Conservation (phyloP, 1,140 invertebrate species). For the Microplitis demolitor region DNA sequence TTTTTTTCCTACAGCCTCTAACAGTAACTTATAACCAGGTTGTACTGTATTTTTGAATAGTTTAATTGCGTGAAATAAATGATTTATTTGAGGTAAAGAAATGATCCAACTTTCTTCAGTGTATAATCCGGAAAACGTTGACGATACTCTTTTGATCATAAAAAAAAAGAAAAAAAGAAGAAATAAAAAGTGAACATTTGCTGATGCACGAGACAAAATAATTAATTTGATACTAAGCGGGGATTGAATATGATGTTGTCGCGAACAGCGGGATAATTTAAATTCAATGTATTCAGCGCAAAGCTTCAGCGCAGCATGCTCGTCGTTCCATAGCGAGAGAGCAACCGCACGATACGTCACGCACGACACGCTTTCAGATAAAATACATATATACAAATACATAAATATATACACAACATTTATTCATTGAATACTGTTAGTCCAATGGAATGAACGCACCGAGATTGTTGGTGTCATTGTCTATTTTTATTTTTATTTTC, state of each 20-base stretch:
- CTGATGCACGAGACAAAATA: background rate
- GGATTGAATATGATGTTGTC: background rate
- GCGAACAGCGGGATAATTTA: conserved; percentile 3
- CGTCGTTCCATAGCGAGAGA: background rate
- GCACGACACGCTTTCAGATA: background rate
- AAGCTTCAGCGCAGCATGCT: background rate
- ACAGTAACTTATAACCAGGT: too few relatives aligned
- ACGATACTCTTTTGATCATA: background rate
- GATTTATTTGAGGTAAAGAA: too few relatives aligned
- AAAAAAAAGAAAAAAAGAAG: background rate
- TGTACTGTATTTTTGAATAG: too few relatives aligned
- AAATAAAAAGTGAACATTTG: background rate
- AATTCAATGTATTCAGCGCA: background rate
- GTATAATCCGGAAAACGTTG: too few relatives aligned
- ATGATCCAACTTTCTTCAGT: too few relatives aligned
- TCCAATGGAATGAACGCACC: background rate
- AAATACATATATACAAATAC: background rate
- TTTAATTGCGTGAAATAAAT: too few relatives aligned
- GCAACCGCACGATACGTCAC: background rate
- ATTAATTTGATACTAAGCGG: background rate
- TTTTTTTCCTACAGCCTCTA: too few relatives aligned
- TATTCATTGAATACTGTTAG: background rate
- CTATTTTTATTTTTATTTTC: conserved; percentile 1
- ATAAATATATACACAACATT: background rate
- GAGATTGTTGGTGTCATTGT: background rate